phyloP scores from a whole-genome alignment of 2,888 invertebrate species.

The Cantharis rustica region DNA sequence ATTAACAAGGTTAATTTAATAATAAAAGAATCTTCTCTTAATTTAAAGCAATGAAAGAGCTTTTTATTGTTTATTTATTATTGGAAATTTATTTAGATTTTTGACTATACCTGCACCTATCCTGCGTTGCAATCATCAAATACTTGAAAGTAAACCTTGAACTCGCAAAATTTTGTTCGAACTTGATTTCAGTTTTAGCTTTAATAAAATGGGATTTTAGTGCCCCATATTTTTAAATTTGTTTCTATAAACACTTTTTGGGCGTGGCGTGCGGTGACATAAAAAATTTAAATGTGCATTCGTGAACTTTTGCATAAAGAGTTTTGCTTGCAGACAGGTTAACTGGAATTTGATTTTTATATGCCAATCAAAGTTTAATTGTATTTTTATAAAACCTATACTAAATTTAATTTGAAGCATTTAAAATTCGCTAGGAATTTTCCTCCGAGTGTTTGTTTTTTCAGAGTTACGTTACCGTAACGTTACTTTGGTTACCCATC shows the following conservation, averaged over 20 bases:
- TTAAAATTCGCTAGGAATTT: neutral
- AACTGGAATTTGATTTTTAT: neutral
- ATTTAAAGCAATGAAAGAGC: neutral
- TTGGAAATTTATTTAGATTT: neutral
- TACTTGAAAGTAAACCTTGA: neutral
- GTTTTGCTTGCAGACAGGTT: neutral
- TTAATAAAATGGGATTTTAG: neutral
- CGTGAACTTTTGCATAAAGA: neutral
- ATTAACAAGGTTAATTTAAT: neutral
- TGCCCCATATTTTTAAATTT: neutral
- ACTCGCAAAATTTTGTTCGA: neutral
- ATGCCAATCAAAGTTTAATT: neutral
- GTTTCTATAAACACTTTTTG: neutral
- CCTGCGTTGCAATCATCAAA: neutral
- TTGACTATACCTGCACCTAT: neutral
- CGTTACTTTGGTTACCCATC: neutral
- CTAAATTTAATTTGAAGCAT: neutral
- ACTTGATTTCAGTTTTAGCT: neutral
- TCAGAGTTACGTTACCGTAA: neutral
- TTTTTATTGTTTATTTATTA: neutral
- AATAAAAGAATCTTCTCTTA: neutral
- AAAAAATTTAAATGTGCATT: neutral
- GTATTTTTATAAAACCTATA: neutral
- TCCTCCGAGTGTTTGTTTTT: neutral
- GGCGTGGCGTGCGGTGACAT: neutral